These are phyloP conservation scores for Ptychobarbus kaznakovi DNA, from an alignment of 2,797 vertebrate genomes.

Conservation along the genomic window DNA sequence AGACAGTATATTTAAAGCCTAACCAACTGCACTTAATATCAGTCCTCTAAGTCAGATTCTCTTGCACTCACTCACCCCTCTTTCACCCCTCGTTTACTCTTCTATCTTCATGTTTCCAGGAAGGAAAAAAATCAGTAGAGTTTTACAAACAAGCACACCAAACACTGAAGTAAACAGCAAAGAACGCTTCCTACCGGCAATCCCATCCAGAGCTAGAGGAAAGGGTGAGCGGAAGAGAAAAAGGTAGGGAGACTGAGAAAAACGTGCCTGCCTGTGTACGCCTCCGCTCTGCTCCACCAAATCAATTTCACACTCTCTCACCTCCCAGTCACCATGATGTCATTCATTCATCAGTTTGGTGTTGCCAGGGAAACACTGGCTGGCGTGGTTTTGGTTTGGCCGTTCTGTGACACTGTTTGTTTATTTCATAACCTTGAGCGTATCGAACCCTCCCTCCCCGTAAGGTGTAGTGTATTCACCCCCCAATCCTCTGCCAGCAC, in stretches of 20 bases:
- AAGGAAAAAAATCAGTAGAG: constrained; percentile 18
- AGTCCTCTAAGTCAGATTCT: constrained; percentile 63
- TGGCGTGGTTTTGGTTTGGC: constrained; percentile 74
- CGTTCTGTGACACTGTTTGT: constrained; percentile 62
- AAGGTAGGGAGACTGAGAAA: constrained; percentile 64
- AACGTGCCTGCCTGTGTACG: constrained; percentile 78
- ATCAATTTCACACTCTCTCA: constrained; percentile 96
- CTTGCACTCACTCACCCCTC: constrained; percentile 35
- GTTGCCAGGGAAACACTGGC: constrained; percentile 89
- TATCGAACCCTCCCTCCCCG: constrained; percentile 63
- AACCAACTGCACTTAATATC: constrained; percentile 81
- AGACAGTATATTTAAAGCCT: constrained; percentile 71
- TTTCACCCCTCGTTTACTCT: constrained; percentile 4
- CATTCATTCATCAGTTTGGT: constrained; percentile 92
- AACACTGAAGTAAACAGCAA: constrained; percentile 28
- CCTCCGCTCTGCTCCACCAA: constrained; percentile 83
- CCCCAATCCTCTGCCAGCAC: constrained; percentile 32
- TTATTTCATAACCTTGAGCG: constrained; percentile 13
- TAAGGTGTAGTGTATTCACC: constrained; percentile 71
- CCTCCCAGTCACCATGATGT: constrained; percentile 87
- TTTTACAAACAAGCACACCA: constrained; percentile 36
- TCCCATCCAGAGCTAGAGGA: constrained; percentile 63
- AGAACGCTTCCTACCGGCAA: constrained; percentile 70
- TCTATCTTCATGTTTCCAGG: not conserved
- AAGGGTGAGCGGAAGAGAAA: constrained; percentile 42